These are phyloP conservation scores for Coregonus clupeaformis DNA, from an alignment of 2,113 vertebrate genomes.

Conservation along the genomic window DNA sequence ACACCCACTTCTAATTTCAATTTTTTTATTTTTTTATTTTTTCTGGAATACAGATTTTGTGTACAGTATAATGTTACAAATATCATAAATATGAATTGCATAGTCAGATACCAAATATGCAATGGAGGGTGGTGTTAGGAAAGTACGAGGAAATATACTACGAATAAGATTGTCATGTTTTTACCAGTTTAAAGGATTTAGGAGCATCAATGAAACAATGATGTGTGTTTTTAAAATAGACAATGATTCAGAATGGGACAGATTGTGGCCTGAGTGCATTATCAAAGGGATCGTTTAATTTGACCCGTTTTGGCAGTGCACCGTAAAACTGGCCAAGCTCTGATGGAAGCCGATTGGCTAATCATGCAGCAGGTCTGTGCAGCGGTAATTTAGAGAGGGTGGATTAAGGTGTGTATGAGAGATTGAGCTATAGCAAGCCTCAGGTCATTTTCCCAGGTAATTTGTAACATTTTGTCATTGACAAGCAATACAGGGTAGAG, in stretches of 20 bases:
- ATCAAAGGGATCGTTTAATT: too few relatives aligned
- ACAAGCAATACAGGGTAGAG: constrained; percentile 60
- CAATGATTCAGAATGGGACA: constrained; percentile 3
- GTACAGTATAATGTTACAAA: neutral
- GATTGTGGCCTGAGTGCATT: constrained; percentile 4
- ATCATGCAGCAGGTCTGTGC: neutral
- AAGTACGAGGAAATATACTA: neutral
- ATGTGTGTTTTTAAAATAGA: constrained; percentile 15
- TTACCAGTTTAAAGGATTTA: constrained; percentile 42
- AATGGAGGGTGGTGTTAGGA: neutral
- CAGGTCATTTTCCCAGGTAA: constrained; percentile 76
- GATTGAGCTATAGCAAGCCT: constrained; percentile 59
- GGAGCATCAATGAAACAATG: constrained; percentile 16
- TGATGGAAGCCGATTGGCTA: neutral
- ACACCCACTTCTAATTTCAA: neutral
- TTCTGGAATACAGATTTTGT: neutral
- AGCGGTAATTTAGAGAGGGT: constrained; percentile 48
- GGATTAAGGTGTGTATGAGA: constrained; percentile 46
- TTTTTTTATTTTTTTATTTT: neutral
- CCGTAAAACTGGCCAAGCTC: constrained; percentile 8
- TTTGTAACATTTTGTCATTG: constrained; percentile 70
- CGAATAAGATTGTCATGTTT: constrained; percentile 8
- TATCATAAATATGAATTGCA: neutral
- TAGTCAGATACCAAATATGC: neutral
- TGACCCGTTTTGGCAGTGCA: constrained; percentile 11